phyloP scores from a whole-genome alignment of 23 tunicate genomes.

The Ascidia mentula region DNA sequence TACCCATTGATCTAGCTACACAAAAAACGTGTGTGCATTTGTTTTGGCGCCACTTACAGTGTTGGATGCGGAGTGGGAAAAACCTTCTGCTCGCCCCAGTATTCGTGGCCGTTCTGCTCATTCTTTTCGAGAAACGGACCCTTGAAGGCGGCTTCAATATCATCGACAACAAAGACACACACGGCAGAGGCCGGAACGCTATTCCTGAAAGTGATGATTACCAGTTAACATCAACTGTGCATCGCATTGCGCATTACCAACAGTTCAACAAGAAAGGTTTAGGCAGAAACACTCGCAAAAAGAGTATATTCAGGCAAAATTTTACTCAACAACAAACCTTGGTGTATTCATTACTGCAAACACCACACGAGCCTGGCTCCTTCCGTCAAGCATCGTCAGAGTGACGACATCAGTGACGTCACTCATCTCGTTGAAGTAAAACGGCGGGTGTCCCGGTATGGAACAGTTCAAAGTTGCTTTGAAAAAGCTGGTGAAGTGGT shows the following conservation, averaged over 20 bases:
- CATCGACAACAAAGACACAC: conserved; percentile 50
- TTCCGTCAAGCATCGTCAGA: conserved; percentile 12
- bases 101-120: neutral
- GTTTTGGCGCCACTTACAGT: no score
- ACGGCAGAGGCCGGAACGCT: conserved; percentile 75
- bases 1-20: no score
- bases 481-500: conserved; percentile 54
- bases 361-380: conserved; percentile 23
- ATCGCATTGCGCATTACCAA: no score
- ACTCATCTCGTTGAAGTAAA: conserved; percentile 68
- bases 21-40: no score
- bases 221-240: no score
- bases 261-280: no score
- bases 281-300: no score
- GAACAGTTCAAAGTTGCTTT: conserved; percentile 79
- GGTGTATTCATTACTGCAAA: conserved; percentile 74
- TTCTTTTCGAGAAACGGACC: conserved; percentile 35
- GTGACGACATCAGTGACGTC: conserved; percentile 43
- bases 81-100: conserved; percentile 28
- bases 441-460: conserved; percentile 75
- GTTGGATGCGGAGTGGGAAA: conserved; percentile 46
- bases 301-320: no score
- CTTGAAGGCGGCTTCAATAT: conserved; percentile 47
- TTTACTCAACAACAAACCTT: conserved; percentile 42
- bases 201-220: conserved; percentile 51